These are phyloP conservation scores for Tolmerus cingulatus DNA, from an alignment of 2,888 invertebrate species.

Conservation along the genomic window DNA sequence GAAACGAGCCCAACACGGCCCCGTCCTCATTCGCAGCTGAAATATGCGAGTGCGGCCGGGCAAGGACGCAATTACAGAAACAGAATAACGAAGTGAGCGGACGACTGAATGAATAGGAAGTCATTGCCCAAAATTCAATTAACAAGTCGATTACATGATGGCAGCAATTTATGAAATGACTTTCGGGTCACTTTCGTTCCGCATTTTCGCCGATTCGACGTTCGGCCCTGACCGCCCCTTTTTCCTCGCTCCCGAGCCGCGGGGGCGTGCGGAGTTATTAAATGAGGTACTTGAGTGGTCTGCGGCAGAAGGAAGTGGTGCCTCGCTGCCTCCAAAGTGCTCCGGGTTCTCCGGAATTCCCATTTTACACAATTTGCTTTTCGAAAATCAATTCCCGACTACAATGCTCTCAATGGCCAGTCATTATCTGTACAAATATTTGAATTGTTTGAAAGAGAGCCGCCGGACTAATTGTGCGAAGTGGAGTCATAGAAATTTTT, in stretches of 20 bases:
- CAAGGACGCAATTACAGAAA: slow-evolving; percentile 5
- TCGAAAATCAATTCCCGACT: neutral
- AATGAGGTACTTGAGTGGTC: neutral
- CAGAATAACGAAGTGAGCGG: slow-evolving; percentile 4
- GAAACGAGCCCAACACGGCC: neutral
- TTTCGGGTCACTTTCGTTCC: slow-evolving; percentile 16
- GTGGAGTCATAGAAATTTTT: neutral
- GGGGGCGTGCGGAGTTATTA: neutral
- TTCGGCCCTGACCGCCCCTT: neutral
- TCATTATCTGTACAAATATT: slow-evolving; percentile 33
- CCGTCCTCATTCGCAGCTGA: neutral
- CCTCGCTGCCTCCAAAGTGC: neutral
- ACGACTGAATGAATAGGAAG: slow-evolving; percentile 29
- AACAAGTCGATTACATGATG: slow-evolving; percentile 24
- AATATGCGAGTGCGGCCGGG: neutral
- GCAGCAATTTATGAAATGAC: slow-evolving; percentile 26
- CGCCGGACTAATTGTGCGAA: neutral
- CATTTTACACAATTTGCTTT: slow-evolving; percentile 21
- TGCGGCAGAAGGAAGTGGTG: neutral
- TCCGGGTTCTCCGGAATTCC: neutral
- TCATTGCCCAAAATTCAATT: slow-evolving; percentile 29
- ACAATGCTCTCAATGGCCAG: neutral
- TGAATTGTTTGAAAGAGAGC: slow-evolving; percentile 2
- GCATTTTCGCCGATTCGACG: neutral
- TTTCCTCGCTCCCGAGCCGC: neutral